Conservation (phyloP, 2,888 invertebrate species). For the Lysandra coridon region DNA sequence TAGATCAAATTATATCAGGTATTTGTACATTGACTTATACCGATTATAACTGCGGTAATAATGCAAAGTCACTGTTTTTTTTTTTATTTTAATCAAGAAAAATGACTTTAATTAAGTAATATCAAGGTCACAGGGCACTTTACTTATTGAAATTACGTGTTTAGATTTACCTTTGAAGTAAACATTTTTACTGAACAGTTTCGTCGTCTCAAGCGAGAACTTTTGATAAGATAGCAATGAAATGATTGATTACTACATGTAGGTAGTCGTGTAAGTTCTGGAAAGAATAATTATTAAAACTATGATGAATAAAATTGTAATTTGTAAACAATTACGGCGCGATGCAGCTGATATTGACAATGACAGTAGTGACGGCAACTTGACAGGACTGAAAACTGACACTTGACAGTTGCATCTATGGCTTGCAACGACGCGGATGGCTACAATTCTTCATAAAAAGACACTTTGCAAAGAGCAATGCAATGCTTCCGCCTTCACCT, state of each 20-base stretch:
- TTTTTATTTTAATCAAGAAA: constrained; percentile 18
- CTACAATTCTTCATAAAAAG: too few species aligned
- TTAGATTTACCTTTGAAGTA: constrained; percentile 41
- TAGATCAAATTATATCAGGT: background rate
- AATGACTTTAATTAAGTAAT: background rate
- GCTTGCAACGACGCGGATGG: too few species aligned
- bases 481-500: too few species aligned
- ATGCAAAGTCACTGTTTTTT: constrained; percentile 29
- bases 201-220: background rate
- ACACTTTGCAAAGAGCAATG: too few species aligned
- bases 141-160: constrained; percentile 1
- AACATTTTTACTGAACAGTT: constrained; percentile 36
- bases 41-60: background rate
- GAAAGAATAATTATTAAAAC: constrained; percentile 30
- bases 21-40: background rate
- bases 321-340: background rate
- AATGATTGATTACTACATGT: background rate
- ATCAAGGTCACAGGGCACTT: constrained; percentile 32
- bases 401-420: background rate
- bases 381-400: background rate
- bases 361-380: background rate
- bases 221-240: background rate
- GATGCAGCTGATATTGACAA: constrained; percentile 4
- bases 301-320: background rate
- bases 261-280: constrained; percentile 33